A percentile compares a stretch with the other conserved stretches of the same genome.
These are phyloP conservation scores for Bucco capensis DNA, from an alignment of 2,113 vertebrate species.

Conservation along the genomic window DNA sequence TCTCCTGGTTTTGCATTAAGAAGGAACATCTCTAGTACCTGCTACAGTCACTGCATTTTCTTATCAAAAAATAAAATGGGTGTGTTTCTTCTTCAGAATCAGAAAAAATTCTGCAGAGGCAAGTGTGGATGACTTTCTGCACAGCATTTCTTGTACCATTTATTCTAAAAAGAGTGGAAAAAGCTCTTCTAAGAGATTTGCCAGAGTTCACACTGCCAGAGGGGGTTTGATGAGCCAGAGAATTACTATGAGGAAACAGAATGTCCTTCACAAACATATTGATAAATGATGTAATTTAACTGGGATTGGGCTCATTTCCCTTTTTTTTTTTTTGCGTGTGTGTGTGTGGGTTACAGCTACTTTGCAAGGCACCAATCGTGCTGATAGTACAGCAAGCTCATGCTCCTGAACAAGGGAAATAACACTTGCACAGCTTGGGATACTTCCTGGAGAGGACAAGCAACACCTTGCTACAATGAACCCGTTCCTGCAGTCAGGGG, in stretches of 20 bases:
- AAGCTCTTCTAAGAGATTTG: neutral
- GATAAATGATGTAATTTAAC: constrained; percentile 24
- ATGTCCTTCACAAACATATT: neutral
- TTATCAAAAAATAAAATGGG: neutral
- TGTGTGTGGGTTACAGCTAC: neutral
- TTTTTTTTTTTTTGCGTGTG: no score
- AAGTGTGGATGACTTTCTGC: neutral
- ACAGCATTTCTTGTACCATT: neutral
- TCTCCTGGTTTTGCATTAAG: neutral
- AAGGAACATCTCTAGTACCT: neutral
- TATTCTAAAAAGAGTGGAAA: neutral
- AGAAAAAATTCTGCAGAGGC: neutral
- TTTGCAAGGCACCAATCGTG: neutral
- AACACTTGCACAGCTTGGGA: neutral
- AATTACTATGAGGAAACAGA: neutral
- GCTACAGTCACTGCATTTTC: neutral
- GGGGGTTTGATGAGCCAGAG: neutral
- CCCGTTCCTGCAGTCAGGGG: rapidly evolving
- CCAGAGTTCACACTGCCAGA: neutral
- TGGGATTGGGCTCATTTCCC: neutral
- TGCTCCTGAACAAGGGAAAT: neutral
- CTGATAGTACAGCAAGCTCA: neutral
- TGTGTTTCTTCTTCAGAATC: neutral
- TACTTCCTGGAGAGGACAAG: neutral
- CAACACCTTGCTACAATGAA: neutral